A percentile compares a stretch with the other conserved stretches of the same genome.
phyloP scores from a whole-genome alignment of 2,113 vertebrate genomes.

The Oryctolagus cuniculus region DNA sequence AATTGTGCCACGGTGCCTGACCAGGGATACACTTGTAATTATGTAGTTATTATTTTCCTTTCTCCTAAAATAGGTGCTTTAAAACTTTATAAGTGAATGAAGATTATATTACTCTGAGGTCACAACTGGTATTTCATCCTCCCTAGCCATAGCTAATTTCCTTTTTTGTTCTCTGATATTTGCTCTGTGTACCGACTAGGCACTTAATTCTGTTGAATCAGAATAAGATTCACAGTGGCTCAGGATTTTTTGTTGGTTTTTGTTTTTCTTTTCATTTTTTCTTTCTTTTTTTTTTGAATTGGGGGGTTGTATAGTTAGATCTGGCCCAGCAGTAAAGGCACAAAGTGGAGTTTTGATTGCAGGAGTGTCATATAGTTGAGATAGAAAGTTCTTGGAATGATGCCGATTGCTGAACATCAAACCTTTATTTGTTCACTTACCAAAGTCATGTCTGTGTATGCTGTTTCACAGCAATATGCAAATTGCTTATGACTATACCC shows the following conservation, averaged over 20 bases:
- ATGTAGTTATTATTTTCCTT: background rate
- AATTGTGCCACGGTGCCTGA: no score
- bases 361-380: background rate
- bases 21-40: background rate
- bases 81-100: background rate
- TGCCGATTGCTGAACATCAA: slow-evolving; percentile 69
- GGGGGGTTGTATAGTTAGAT: slow-evolving; percentile 7
- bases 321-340: slow-evolving; percentile 19
- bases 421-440: slow-evolving; percentile 68
- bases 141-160: background rate
- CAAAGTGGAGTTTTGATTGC: slow-evolving; percentile 52
- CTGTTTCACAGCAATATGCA: slow-evolving; percentile 66
- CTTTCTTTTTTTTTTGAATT: background rate
- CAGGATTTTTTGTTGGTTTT: background rate
- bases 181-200: background rate
- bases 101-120: background rate
- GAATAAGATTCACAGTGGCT: background rate
- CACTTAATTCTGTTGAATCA: background rate
- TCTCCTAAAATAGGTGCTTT: background rate
- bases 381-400: slow-evolving; percentile 73
- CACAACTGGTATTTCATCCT: background rate
- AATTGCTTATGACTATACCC: slow-evolving; percentile 74
- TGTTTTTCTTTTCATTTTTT: slow-evolving; percentile 30
- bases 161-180: background rate
- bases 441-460: slow-evolving; percentile 59